A percentile compares a stretch with the other conserved stretches of the same genome.
These are phyloP conservation scores for Chiroxiphia lanceolata DNA, from an alignment of 2,797 vertebrate species.

Conservation along the genomic window DNA sequence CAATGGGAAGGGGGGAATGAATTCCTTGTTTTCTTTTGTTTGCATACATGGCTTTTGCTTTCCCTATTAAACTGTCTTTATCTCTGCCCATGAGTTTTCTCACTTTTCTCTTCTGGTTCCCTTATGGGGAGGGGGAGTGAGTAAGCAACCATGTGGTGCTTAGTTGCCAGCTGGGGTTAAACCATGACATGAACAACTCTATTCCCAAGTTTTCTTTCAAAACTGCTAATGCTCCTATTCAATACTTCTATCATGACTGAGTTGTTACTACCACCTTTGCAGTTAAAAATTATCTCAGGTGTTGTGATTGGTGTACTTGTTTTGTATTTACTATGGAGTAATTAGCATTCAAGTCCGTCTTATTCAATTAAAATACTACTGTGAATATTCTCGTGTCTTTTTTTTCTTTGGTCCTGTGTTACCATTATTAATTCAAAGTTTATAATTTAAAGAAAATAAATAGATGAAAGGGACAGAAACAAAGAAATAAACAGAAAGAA, in stretches of 20 bases:
- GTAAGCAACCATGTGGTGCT: rapidly evolving
- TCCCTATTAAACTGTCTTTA: not conserved
- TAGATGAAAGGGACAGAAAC: not conserved
- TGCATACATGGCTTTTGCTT: rapidly evolving
- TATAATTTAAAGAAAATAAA: not conserved
- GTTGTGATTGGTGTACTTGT: not conserved
- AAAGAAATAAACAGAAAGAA: not conserved
- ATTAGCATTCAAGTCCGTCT: not conserved
- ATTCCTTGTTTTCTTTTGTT: not conserved
- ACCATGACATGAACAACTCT: rapidly evolving
- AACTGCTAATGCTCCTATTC: not conserved
- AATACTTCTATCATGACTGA: not conserved
- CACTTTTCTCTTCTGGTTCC: not conserved
- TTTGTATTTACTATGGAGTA: not conserved
- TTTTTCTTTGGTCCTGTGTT: not conserved
- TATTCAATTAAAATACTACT: not conserved
- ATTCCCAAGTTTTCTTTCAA: not conserved
- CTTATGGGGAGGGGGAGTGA: rapidly evolving
- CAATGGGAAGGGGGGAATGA: rapidly evolving
- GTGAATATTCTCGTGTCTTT: not conserved
- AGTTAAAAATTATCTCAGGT: not conserved
- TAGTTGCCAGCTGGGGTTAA: not conserved
- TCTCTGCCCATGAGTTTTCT: not conserved
- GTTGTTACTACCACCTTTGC: not conserved
- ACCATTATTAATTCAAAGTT: not conserved